Base-by-base conservation (phyloP, 2,113 vertebrate species). In the Thinocorus orbignyianus region DNA sequence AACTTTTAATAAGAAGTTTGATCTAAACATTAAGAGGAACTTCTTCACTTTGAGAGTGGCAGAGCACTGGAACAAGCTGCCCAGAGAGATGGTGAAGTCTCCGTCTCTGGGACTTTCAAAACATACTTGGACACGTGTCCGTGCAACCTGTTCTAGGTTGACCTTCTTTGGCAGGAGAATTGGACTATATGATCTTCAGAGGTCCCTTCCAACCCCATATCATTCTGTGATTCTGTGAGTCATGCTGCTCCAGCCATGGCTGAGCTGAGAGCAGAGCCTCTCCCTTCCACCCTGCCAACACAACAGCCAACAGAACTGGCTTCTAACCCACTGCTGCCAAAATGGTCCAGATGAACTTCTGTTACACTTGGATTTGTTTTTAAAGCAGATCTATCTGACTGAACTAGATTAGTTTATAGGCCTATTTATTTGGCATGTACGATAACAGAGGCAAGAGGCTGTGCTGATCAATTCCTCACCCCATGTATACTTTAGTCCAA, bases 231-330 rank as follows among this genome's bases (percentile, higher is more conserved):
- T 46, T 46, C 18, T 46, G 46, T 46, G 42, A 83, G 60, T 70
- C 2, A 4, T 0, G 1, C 17, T 76, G 42, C 25, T 54, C 46
- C 51, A 42, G 24, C 25, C 17, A 1, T 10, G 55, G n/a, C 69
- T 18, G 17, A 74, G 55, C 60, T 1, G 1, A 31, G 11, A 52
- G n/a, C n/a, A 57, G 49, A 52, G 19, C 0, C 0, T 51, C 22
- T 49, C 46, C 37, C 37, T 60, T 65, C n/a, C 2, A 2, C n/a
- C 37, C 42, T 66, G 31, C 24, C 1, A 0, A 5, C n/a, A 17
- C 2, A 2, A 5, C 25, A 83, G 55, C 22, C 49, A 48, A 48
- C 1, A 1, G 30, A 76, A 37, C 33, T 84, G 54, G 23, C 23
- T 90, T 35, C 66, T 13, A 5, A 35, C 7, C 19, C 52, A 4